These are phyloP conservation scores for Acropora yongei DNA, from an alignment of 64 coral and sea anemone genomes.

Conservation along the genomic window DNA sequence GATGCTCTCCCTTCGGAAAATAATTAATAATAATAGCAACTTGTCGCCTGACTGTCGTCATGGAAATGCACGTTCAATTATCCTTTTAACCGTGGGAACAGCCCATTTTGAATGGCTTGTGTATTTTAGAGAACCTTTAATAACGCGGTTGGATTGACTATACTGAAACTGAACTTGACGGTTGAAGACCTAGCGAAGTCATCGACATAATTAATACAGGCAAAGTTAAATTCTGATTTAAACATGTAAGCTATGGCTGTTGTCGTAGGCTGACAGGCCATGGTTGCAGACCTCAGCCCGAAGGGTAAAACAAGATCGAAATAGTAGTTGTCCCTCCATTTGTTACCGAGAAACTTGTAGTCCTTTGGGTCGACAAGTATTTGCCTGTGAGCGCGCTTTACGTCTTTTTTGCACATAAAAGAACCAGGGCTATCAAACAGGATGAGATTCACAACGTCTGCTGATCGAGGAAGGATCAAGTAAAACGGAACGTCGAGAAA, in stretches of 20 bases:
- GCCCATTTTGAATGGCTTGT: too few relatives aligned
- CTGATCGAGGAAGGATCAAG: background rate
- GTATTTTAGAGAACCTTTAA: too few relatives aligned
- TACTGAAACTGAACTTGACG: too few relatives aligned
- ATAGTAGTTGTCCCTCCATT: background rate
- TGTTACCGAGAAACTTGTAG: background rate
- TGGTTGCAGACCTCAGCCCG: too few relatives aligned
- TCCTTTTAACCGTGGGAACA: too few relatives aligned
- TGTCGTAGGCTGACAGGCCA: too few relatives aligned
- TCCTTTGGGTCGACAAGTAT: background rate
- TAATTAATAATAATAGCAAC: too few relatives aligned
- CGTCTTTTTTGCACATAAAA: background rate
- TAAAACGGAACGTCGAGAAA: slow-evolving; percentile 20
- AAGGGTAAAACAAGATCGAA: background rate
- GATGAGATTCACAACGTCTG: background rate
- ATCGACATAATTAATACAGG: background rate
- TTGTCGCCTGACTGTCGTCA: too few relatives aligned
- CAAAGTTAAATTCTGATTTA: background rate
- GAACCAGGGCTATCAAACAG: background rate
- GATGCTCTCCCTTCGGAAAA: too few relatives aligned
- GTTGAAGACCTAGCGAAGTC: background rate
- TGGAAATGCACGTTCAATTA: too few relatives aligned
- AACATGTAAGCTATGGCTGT: too few relatives aligned
- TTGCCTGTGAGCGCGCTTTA: background rate
- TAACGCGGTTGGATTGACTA: too few relatives aligned